A percentile compares a stretch with the other conserved stretches of the same genome.
These are phyloP conservation scores for Azorinus chamasolen DNA, from an alignment of 2,888 invertebrate genomes.

Conservation along the genomic window DNA sequence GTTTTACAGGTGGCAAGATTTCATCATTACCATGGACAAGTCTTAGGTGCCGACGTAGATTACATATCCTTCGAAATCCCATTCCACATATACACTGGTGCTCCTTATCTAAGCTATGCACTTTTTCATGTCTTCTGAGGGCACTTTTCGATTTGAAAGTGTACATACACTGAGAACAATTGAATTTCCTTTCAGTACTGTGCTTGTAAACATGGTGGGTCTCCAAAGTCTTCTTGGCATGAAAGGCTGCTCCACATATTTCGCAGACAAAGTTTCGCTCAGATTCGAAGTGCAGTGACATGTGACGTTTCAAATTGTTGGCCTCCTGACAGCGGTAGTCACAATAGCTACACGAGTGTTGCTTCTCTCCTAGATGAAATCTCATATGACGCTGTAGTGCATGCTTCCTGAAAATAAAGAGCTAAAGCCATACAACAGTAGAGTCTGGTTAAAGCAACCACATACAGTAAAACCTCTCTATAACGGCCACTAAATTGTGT, in stretches of 20 bases:
- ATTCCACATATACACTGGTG: conserved; percentile 76
- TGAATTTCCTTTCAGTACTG: conserved; percentile 80
- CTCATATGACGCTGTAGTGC: conserved; percentile 80
- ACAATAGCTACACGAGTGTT: conserved; percentile 83
- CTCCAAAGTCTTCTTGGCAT: conserved; percentile 84
- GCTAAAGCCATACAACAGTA: background rate
- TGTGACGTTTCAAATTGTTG: conserved; percentile 84
- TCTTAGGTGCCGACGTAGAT: conserved; percentile 77
- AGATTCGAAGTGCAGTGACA: conserved; percentile 81
- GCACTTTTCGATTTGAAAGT: conserved; percentile 78
- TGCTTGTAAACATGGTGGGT: conserved; percentile 85
- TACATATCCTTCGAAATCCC: conserved; percentile 75
- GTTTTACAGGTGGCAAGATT: conserved; percentile 71
- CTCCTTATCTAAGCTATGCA: conserved; percentile 70
- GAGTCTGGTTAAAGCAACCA: no score
- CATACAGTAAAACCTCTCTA: no score
- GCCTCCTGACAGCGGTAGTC: conserved; percentile 82
- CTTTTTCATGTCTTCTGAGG: conserved; percentile 70
- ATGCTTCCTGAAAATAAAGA: conserved; percentile 72
- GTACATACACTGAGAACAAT: conserved; percentile 80
- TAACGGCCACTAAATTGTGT: no score
- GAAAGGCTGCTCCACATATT: conserved; percentile 85
- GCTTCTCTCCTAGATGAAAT: conserved; percentile 77
- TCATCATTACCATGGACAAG: conserved; percentile 74
- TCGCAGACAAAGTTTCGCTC: conserved; percentile 85